Conservation (phyloP, 2,113 vertebrate genomes). For the Dascyllus trimaculatus region DNA sequence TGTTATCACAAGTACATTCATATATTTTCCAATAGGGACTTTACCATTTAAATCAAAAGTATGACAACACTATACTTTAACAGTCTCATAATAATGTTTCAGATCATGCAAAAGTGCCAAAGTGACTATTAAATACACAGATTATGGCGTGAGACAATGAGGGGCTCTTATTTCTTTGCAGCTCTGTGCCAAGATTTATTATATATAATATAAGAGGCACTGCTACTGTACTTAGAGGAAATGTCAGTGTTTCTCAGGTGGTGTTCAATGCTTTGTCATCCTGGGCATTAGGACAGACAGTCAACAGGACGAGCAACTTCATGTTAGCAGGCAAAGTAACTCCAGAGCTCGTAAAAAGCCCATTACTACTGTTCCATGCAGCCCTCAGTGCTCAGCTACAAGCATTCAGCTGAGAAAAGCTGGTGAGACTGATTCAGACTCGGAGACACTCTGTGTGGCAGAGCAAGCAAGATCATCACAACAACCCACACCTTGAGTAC, state of each 20-base stretch:
- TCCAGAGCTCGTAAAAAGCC: slow-evolving; percentile 75
- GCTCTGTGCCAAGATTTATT: background rate
- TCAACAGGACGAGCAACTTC: slow-evolving; percentile 54
- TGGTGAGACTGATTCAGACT: slow-evolving; percentile 65
- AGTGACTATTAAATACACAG: background rate
- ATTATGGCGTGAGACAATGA: background rate
- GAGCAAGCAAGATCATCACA: slow-evolving; percentile 68
- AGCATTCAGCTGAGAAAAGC: slow-evolving; percentile 58
- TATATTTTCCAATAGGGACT: background rate
- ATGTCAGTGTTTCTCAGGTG: slow-evolving; percentile 20
- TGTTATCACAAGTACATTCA: slow-evolving; percentile 9
- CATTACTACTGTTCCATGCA: slow-evolving; percentile 59
- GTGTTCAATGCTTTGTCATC: slow-evolving; percentile 50
- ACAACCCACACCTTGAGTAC: slow-evolving; percentile 63
- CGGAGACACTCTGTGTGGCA: slow-evolving; percentile 39
- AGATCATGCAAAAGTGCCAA: background rate
- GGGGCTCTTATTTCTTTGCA: background rate
- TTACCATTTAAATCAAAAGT: too few species aligned
- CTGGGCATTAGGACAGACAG: slow-evolving; percentile 47
- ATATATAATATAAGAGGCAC: background rate
- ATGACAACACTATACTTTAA: too few species aligned
- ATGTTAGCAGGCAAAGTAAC: slow-evolving; percentile 58
- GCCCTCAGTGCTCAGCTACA: slow-evolving; percentile 52
- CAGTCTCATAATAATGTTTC: too few species aligned
- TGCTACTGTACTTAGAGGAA: slow-evolving; percentile 9